Base-by-base conservation (phyloP, 2,113 vertebrate genomes). In the Plecturocebus donacophilus region DNA sequence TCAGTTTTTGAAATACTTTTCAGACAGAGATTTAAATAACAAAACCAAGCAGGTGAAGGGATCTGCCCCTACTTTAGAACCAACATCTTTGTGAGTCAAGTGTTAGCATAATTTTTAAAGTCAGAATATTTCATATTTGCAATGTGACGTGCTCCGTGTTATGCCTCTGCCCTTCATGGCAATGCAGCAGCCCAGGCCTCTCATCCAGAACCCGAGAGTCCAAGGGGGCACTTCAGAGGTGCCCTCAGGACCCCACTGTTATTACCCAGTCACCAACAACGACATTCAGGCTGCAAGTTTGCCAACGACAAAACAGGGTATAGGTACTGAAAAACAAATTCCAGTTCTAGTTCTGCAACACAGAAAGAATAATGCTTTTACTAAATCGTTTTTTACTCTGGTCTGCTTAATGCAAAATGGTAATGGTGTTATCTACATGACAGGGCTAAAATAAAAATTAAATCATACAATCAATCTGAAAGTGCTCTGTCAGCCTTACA, bases 91-190 rank as follows among this genome's bases (percentile, higher is more conserved):
- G 23, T 35, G 35, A 85, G 40, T 45, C 25, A 35, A 75, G 35
- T 2, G 9, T 35, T 2, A 52, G 30, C 27, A 25, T 17, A 27
- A 42, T n/a, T 66, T 45, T 45, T 32, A 52, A 47, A 47, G 16
- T 27, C 21, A 71, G 20, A 75, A 14, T 19, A 56, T 3, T 64
- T 85, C 30, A 6, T 3, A 16, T 3, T 0, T 47, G 56, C 58
- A 25, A 40, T 6, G 27, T 20, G 6, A 47, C 0, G 0, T 54
- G 5, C 30, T 7, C 17, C 3, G 0, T 27, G 21, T 2, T 3
- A 25, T 9, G 0, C 5, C 64, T 25, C 35, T 1, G 1, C 38
- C 27, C 25, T 16, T 88, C 14, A 2, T 6, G 25, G 70, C 52
- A 17, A n/a, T 0, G 3, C 21, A 61, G 64, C 35, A 58, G n/a